Percentiles rank a stretch among this genome's conserved stretches.
phyloP scores from a whole-genome alignment of 2,888 invertebrate genomes.

The Fissipunctia ypsillon region DNA sequence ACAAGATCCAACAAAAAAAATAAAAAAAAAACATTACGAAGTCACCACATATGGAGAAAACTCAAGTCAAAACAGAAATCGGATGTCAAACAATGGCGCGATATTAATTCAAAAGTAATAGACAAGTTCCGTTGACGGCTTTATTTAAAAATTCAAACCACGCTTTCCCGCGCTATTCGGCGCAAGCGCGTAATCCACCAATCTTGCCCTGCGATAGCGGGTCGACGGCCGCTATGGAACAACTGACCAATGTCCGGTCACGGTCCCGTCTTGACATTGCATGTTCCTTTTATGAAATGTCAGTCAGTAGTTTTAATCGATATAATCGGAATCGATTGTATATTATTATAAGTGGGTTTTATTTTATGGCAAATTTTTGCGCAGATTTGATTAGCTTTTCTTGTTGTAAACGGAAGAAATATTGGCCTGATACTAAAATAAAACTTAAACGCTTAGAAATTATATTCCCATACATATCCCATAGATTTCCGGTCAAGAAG shows the following conservation, averaged over 20 bases:
- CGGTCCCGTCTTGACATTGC: constrained; percentile 83
- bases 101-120: constrained; percentile 51
- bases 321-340: constrained; percentile 55
- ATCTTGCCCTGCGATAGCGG: constrained; percentile 76
- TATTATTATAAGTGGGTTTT: constrained; percentile 6
- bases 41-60: neutral
- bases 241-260: constrained; percentile 82
- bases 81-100: constrained; percentile 39
- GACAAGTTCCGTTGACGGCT: constrained; percentile 68
- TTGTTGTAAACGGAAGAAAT: neutral
- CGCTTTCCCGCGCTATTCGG: constrained; percentile 74
- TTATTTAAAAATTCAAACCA: constrained; percentile 78
- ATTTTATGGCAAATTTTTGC: neutral
- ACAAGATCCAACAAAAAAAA: neutral
- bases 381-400: neutral
- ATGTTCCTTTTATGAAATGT: constrained; percentile 73
- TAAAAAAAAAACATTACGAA: neutral
- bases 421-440: neutral
- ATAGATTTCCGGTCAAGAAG: neutral
- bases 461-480: neutral
- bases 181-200: constrained; percentile 82
- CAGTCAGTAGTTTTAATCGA: constrained; percentile 59
- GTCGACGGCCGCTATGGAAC: constrained; percentile 75
- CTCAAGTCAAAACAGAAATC: constrained; percentile 19
- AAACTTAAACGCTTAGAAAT: neutral